Evolutionary conservation across 2,797 vertebrate genomes (phyloP), one percentile per base, ranked within the genome.

Genomic region (Cephalopachus bancanus): DNA sequence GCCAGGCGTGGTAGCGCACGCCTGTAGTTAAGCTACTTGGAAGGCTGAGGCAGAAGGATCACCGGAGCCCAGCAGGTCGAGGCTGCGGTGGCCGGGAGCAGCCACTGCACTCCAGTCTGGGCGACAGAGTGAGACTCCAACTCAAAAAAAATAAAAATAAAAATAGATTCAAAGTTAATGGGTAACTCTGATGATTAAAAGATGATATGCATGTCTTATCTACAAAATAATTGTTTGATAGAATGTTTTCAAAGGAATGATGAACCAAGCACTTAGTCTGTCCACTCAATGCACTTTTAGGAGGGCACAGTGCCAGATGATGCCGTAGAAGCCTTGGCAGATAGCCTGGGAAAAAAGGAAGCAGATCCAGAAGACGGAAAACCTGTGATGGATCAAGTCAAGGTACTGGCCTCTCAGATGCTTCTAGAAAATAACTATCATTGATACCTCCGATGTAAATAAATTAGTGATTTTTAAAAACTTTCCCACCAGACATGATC

Each of bases 251-350:
- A 72, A 76, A 71, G 51, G 6, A 16, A 5, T 83, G 67, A 44
- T 16, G 74, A 94, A 12, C 24, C 80, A 57, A 71, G 49, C 22
- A 28, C 75, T 89, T 37, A 49, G 30, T 83, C 1, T 89, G 59
- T 59, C 55, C 20, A 7, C 15, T 10, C 44, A 20, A 0, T 30
- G 37, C 94, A 49, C 30, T 64, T 96, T 3, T 74, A 98, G 98
- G 92, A 93, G 85, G 80, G 75, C 90, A 14, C 4, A 0, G 59
- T 86, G n/a, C 71, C 97, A 49, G 97, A 96, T 12, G 98, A 98
- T 64, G 98, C 98, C 4, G 87, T 98, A 3, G 98, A 99, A 88
- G 97, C 98, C 74, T 98, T 99, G 96, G 98, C 98, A 67, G 97
- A 98, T 12, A 98, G 98, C 94, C 96, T 98, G 10, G 98, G 98